These are phyloP conservation scores for Caloenas nicobarica DNA, from an alignment of 2,113 vertebrate species.

Conservation along the genomic window DNA sequence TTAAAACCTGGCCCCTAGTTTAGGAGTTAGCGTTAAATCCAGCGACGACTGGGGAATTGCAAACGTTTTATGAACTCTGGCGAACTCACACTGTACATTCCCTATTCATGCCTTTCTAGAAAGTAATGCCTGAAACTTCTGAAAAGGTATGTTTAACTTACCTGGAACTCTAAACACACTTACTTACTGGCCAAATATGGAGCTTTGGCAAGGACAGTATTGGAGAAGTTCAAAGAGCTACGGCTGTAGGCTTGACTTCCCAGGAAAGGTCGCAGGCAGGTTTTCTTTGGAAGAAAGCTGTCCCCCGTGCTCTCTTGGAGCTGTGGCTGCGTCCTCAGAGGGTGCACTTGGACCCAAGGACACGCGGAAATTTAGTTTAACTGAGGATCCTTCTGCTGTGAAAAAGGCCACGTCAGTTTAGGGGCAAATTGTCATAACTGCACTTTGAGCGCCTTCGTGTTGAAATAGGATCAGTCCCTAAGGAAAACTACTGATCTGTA, in stretches of 20 bases:
- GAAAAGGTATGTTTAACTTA: not conserved
- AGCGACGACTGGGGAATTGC: not conserved
- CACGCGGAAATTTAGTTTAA: not conserved
- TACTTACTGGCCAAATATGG: too few species aligned
- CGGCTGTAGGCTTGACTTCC: not conserved
- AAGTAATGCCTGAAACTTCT: not conserved
- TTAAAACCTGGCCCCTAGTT: not conserved
- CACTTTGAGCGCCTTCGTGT: not conserved
- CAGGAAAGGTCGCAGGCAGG: not conserved
- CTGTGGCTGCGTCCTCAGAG: not conserved
- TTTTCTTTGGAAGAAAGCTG: not conserved
- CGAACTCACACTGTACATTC: not conserved
- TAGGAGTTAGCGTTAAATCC: not conserved
- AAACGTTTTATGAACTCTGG: not conserved
- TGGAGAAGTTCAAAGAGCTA: not conserved
- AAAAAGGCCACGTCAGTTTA: accelerated
- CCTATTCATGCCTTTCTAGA: not conserved
- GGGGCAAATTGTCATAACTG: not conserved
- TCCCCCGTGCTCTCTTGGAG: accelerated
- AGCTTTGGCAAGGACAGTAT: not conserved
- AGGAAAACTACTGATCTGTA: not conserved
- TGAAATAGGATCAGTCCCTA: not conserved
- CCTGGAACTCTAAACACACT: not conserved
- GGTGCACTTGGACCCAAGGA: not conserved
- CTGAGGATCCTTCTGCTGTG: not conserved